phyloP scores from a whole-genome alignment of 2,888 invertebrate genomes.

The Mayetiola destructor region DNA sequence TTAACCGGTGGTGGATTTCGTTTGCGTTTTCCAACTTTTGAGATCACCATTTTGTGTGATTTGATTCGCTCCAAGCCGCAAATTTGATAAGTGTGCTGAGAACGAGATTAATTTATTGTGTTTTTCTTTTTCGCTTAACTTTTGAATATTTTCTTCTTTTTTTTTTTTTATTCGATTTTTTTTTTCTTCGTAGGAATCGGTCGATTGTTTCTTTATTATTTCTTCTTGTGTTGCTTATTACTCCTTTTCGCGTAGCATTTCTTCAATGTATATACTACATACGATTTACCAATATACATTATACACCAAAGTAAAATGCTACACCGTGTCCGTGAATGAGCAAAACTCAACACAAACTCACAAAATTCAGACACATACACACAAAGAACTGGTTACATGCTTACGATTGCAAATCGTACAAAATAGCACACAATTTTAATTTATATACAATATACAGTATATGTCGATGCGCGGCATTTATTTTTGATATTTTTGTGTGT shows the following conservation, averaged over 20 bases:
- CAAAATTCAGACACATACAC: conserved; percentile 1
- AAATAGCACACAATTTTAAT: too few relatives aligned
- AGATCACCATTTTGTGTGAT: conserved; percentile 32
- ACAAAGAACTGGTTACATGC: conserved; percentile 4
- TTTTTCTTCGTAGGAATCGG: too few relatives aligned
- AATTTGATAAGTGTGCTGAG: neutral
- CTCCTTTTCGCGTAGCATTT: too few relatives aligned
- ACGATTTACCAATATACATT: too few relatives aligned
- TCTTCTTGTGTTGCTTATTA: too few relatives aligned
- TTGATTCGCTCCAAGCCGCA: conserved; percentile 30
- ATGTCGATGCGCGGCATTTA: neutral
- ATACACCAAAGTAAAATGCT: too few relatives aligned
- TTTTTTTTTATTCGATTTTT: neutral
- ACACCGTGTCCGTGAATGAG: conserved; percentile 5
- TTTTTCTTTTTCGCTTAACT: neutral
- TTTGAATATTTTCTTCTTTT: neutral
- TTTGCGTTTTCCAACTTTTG: conserved; percentile 31
- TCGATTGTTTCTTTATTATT: too few relatives aligned
- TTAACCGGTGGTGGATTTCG: conserved; percentile 30
- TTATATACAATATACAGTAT: too few relatives aligned
- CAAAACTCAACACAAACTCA: neutral
- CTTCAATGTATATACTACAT: too few relatives aligned
- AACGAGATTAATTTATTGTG: neutral
- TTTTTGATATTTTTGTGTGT: neutral
- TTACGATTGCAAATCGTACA: neutral